These are phyloP conservation scores for Acrobeloides nanus DNA, from an alignment of 2,888 invertebrate species.

Conservation along the genomic window DNA sequence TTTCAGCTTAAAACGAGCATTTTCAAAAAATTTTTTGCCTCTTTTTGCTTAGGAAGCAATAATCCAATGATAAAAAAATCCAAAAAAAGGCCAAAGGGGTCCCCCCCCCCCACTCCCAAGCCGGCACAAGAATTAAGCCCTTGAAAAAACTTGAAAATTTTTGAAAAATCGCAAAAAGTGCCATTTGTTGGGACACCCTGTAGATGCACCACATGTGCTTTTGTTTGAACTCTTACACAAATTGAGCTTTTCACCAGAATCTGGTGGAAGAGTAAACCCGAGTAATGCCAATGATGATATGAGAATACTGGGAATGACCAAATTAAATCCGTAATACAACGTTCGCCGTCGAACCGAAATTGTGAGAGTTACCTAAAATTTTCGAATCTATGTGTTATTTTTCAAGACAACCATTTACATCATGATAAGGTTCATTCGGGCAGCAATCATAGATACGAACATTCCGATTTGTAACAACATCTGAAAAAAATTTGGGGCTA, in stretches of 20 bases:
- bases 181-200: no score
- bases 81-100: no score
- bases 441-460: conserved; percentile 51
- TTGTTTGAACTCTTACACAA: conserved; percentile 72
- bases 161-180: no score
- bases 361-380: conserved; percentile 85
- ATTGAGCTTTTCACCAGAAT: conserved; percentile 97
- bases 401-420: no score
- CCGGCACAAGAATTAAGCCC: no score
- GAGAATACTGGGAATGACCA: conserved; percentile 96
- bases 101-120: no score
- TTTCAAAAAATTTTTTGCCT: no score
- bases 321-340: conserved; percentile 89
- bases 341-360: conserved; percentile 91
- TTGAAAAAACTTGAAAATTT: no score
- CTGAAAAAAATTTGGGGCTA: conserved; percentile 14
- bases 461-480: conserved; percentile 33
- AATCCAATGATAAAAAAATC: no score
- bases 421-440: conserved; percentile 16
- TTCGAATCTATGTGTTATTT: no score
- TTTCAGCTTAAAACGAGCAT: no score
- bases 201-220: not conserved
- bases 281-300: conserved; percentile 97
- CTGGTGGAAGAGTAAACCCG: conserved; percentile 94
- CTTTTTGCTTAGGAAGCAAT: no score